Percentiles rank a stretch among this genome's conserved stretches.
Conservation (phyloP, 2,888 invertebrate genomes). For the Biston betularia region DNA sequence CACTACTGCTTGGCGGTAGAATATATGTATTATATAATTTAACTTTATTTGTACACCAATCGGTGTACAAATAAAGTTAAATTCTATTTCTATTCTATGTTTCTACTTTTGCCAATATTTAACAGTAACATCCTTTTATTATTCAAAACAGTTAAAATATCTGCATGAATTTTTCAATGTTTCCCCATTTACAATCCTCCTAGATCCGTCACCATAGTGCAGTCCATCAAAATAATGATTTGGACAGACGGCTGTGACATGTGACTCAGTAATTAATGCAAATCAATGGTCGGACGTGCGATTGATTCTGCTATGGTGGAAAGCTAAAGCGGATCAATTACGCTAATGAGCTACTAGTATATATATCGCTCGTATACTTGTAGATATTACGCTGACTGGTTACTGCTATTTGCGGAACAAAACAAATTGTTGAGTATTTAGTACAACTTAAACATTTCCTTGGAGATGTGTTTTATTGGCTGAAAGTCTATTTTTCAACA, state of each 20-base stretch:
- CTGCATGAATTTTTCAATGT: not conserved
- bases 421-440: constrained; percentile 1
- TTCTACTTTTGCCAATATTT: no score
- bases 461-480: constrained; percentile 10
- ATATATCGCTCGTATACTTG: constrained; percentile 60
- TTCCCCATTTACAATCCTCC: constrained; percentile 29
- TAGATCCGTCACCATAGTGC: constrained; percentile 47
- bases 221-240: constrained; percentile 78
- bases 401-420: constrained; percentile 22
- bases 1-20: no score
- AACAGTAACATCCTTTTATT: no score
- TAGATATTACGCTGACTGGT: constrained; percentile 37
- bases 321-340: constrained; percentile 85
- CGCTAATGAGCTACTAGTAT: constrained; percentile 80
- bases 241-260: constrained; percentile 74
- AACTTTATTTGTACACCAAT: no score
- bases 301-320: constrained; percentile 61
- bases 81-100: no score
- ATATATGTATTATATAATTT: no score
- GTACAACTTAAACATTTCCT: constrained; percentile 21
- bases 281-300: constrained; percentile 80
- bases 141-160: not conserved
- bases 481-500: not conserved
- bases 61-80: no score
- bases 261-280: constrained; percentile 81